These are phyloP conservation scores for Atrina japonica DNA, from an alignment of 2,888 invertebrate species.

Conservation along the genomic window DNA sequence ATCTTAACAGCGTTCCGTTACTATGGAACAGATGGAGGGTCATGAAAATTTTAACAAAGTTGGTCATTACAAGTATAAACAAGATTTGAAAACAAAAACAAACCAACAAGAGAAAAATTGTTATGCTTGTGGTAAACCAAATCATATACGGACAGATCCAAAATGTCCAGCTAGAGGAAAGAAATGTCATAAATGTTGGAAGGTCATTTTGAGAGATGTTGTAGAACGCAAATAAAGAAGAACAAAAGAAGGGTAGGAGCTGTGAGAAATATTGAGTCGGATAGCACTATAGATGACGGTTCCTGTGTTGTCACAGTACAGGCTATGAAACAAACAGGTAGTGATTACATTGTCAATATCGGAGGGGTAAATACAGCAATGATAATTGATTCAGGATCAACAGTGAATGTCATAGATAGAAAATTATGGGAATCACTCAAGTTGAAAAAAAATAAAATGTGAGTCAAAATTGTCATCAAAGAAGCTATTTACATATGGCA, in stretches of 20 bases:
- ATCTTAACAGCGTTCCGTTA: slow-evolving; percentile 27
- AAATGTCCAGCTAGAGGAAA: slow-evolving; percentile 28
- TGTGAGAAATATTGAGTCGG: not conserved
- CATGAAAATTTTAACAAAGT: no score
- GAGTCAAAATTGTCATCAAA: not conserved
- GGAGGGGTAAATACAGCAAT: slow-evolving; percentile 6
- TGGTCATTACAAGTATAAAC: no score
- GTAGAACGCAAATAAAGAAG: not conserved
- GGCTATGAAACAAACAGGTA: no score
- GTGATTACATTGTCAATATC: not conserved
- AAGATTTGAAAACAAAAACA: no score
- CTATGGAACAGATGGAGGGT: slow-evolving; percentile 29
- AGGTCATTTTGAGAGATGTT: slow-evolving; percentile 34
- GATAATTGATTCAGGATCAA: slow-evolving; percentile 17
- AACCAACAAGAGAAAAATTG: no score
- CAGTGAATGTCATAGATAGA: slow-evolving; percentile 35
- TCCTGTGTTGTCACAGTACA: no score
- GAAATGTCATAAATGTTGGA: slow-evolving; percentile 27
- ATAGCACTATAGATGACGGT: not conserved
- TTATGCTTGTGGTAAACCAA: slow-evolving; percentile 26
- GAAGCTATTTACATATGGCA: slow-evolving; percentile 12
- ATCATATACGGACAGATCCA: slow-evolving; percentile 17
- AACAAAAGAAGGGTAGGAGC: not conserved
- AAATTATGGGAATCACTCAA: slow-evolving; percentile 31
- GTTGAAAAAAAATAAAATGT: slow-evolving; percentile 34